Conservation (phyloP, 2,888 invertebrate genomes). For the Tipula helvola region DNA sequence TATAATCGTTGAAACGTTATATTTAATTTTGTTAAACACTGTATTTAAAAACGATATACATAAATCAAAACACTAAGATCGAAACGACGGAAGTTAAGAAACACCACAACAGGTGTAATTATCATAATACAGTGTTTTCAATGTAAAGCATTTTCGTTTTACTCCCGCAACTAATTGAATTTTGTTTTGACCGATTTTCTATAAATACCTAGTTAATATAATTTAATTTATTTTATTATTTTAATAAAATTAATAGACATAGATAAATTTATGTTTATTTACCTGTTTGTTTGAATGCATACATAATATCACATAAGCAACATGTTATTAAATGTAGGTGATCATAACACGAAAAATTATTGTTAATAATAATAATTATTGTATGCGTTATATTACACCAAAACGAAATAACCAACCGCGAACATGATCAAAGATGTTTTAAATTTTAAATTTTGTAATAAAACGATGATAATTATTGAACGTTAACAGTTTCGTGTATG, state of each 20-base stretch:
- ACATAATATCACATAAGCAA: neutral
- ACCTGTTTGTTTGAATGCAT: neutral
- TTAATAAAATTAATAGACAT: neutral
- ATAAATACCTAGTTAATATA: neutral
- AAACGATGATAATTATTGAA: neutral
- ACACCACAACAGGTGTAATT: too few relatives aligned
- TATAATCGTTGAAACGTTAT: too few relatives aligned
- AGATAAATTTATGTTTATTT: neutral
- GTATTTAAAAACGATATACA: too few relatives aligned
- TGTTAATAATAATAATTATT: neutral
- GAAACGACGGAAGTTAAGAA: too few relatives aligned
- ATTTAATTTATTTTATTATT: neutral
- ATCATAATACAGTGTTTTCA: neutral
- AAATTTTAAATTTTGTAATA: neutral
- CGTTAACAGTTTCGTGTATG: neutral
- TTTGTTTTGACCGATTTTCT: neutral
- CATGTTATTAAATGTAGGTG: neutral
- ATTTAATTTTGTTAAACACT: too few relatives aligned
- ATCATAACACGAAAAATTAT: neutral
- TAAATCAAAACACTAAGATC: too few relatives aligned
- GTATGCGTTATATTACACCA: neutral
- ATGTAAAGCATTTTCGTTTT: neutral
- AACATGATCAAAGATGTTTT: neutral
- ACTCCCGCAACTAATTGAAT: neutral
- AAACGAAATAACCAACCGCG: neutral